Base-by-base conservation (phyloP, 2,797 vertebrate genomes). In the Simalia tracyae region DNA sequence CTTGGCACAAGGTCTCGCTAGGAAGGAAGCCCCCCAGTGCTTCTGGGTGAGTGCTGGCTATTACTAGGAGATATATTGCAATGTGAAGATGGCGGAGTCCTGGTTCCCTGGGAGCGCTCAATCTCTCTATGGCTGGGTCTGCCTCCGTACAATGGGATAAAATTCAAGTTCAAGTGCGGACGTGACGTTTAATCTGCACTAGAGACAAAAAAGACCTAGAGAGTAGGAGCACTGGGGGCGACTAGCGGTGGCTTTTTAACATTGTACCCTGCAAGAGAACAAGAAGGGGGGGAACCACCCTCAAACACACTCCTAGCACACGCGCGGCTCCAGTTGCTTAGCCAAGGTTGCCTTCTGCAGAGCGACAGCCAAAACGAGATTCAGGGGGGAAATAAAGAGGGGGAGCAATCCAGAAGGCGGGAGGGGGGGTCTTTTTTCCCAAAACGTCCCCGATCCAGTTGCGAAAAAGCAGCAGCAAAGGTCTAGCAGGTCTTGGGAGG, bases 81-180 rank as follows among this genome's bases (percentile, higher is more conserved):
- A 98, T 98, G 98, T 98, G 98, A 98, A 98, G 98, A 98, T 98
- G 98, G 98, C 98, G 98, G 98, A 97, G 98, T 97, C 98, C 98
- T 98, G 98, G 98, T 98, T 98, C 98, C 98, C 97, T 97, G 97
- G 97, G 98, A 98, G 98, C 98, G 98, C 98, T 98, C 97, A 96
- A 97, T 96, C 95, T 98, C 98, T 99, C 98, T 98, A 98, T 98
- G 98, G 98, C 98, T 98, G 98, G 98, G 98, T 98, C 98, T 98
- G 98, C 98, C 98, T 99, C 98, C 97, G 98, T 98, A 98, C 98
- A 98, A 98, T 98, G 98, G 98, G 98, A 99, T 98, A 98, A 99
- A 99, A 99, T 98, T 99, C 98, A 99, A 99, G 99, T 99, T 99
- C 99, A 99, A 99, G 99, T 99, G 98, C 98, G 99, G 99, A 99